These are phyloP conservation scores for Orestias chungarensis DNA, from an alignment of 2,797 vertebrate species.

Conservation along the genomic window DNA sequence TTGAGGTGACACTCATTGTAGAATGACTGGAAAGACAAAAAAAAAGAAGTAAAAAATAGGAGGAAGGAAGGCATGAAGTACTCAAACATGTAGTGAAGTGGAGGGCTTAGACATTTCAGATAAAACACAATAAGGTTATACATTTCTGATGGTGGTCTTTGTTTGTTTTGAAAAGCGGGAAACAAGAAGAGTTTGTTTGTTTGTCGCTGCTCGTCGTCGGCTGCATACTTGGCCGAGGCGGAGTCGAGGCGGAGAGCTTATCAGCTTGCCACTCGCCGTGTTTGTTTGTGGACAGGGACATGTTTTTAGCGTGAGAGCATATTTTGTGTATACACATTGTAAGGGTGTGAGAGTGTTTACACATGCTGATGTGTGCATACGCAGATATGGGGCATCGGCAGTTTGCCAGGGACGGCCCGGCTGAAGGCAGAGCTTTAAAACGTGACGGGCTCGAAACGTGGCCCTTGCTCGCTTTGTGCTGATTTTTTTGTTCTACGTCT, in stretches of 20 bases:
- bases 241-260: slow-evolving; percentile 61
- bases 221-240: slow-evolving; percentile 50
- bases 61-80: slow-evolving; percentile 31
- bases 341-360: slow-evolving; percentile 31
- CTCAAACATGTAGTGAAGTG: slow-evolving; percentile 1
- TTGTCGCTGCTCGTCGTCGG: slow-evolving; percentile 34
- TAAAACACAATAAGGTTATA: slow-evolving; percentile 13
- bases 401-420: slow-evolving; percentile 53
- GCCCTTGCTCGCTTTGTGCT: slow-evolving; percentile 8
- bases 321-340: slow-evolving; percentile 33
- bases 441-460: slow-evolving; percentile 9
- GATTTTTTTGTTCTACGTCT: slow-evolving; percentile 6
- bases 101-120: slow-evolving; percentile 3
- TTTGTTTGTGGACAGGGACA: slow-evolving; percentile 23
- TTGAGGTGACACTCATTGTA: slow-evolving; percentile 21
- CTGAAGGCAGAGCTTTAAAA: slow-evolving; percentile 40
- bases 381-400: slow-evolving; percentile 40
- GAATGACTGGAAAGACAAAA: slow-evolving; percentile 9
- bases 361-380: slow-evolving; percentile 23
- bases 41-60: slow-evolving; percentile 12
- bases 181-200: slow-evolving; percentile 22
- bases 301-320: slow-evolving; percentile 29
- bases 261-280: slow-evolving; percentile 47
- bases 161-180: slow-evolving; percentile 25
- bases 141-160: neutral